Evolutionary conservation across 2,888 invertebrate genomes (phyloP).

Genomic region (Philereme vetulata): DNA sequence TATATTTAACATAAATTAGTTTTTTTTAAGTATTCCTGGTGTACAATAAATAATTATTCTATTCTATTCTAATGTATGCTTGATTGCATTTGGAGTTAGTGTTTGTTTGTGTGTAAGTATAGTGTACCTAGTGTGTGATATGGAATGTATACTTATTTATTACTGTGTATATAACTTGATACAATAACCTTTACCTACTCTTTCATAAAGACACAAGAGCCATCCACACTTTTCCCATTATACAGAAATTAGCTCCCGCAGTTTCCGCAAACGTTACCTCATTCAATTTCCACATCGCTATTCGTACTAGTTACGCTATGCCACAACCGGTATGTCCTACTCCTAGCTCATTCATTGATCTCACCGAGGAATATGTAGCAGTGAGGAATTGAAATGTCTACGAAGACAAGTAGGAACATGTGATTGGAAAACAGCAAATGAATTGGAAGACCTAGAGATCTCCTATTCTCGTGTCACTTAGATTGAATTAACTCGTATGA

Average conservation of each 20-base stretch:
- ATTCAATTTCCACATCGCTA: constrained; percentile 20
- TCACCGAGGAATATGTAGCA: constrained; percentile 12
- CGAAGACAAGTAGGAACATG: neutral
- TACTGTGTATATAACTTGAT: neutral
- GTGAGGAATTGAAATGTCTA: neutral
- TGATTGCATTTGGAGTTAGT: no score
- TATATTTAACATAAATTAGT: no score
- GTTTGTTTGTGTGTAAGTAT: no score
- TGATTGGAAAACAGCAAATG: neutral
- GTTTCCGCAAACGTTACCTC: constrained; percentile 11
- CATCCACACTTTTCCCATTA: neutral
- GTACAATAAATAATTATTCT: no score
- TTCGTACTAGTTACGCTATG: constrained; percentile 17
- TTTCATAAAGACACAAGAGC: neutral
- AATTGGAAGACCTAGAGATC: neutral
- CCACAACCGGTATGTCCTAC: constrained; percentile 23
- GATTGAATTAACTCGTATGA: no score
- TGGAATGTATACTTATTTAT: no score
- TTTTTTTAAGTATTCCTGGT: no score
- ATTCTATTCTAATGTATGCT: no score
- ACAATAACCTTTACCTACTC: neutral
- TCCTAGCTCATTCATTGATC: constrained; percentile 24
- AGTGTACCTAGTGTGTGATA: no score
- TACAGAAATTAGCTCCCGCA: neutral
- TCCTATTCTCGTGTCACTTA: no score